Conservation (phyloP, 2,888 invertebrate species). For the Timandra comae region DNA sequence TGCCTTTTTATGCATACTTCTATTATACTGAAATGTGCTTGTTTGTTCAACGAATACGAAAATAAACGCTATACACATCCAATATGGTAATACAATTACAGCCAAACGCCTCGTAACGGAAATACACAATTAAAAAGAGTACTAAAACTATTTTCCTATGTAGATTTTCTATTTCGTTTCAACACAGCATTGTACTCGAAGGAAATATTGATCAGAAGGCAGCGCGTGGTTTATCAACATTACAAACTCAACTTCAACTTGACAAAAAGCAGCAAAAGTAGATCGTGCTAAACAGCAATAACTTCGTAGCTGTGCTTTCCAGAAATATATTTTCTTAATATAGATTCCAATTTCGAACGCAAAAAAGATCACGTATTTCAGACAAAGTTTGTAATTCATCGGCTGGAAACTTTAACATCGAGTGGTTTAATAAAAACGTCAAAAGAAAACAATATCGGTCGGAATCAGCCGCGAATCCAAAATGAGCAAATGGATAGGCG, state of each 20-base stretch:
- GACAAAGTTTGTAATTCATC: conserved; percentile 25
- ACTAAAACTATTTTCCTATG: no score
- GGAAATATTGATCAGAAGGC: no score
- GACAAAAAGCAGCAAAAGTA: neutral
- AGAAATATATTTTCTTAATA: neutral
- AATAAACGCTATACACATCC: no score
- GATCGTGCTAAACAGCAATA: conserved; percentile 1
- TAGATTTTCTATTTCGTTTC: neutral
- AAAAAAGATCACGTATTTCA: conserved; percentile 25
- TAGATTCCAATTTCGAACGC: conserved; percentile 10
- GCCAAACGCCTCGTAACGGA: no score
- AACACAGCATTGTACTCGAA: no score
- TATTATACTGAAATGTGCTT: no score
- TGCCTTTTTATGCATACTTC: neutral
- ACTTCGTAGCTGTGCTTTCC: neutral
- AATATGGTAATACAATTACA: no score
- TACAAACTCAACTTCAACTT: neutral
- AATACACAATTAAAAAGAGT: no score
- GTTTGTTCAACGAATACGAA: no score
- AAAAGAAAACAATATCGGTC: conserved; percentile 51
- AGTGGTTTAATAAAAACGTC: conserved; percentile 35
- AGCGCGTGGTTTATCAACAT: neutral
- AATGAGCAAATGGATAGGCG: conserved; percentile 43
- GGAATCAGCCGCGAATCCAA: conserved; percentile 41
- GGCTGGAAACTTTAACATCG: conserved; percentile 27